Evolutionary conservation across 2,797 vertebrate species (phyloP), one percentile per base, ranked within the genome.

Genomic region (Rhabdomys pumilio): DNA sequence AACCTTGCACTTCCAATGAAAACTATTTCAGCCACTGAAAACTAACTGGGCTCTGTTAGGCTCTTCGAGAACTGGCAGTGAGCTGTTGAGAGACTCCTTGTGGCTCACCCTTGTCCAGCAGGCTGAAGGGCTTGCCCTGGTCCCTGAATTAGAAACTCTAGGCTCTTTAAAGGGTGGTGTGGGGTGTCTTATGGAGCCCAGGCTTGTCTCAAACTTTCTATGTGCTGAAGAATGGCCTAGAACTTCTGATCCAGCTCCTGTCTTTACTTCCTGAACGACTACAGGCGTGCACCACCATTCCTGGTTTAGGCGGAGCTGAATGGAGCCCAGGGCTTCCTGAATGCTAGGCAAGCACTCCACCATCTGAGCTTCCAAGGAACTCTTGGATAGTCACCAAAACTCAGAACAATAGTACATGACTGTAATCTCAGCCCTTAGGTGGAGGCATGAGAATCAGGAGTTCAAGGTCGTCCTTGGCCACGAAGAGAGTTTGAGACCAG

Each of bases 91-190:
- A 82, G 3, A 55, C 44, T 55, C 34, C 53, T 17, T 44, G 22
- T 2, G 44, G 24, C 34, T 59, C 38, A 24, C 6, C 0, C 0
- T 75, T 11, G 31, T 19, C 14, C 9, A 0, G 38, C 83, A 38
- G 88, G 67, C 34, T n/a, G 29, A 73, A 34, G 9, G 22, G 38
- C 44, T 94, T 50, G 9, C n/a, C 19, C 55, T 80, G 55, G 63
- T 11, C n/a, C 59, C 20, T 59, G 76, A 84, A 55, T 76, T 41
- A 76, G 89, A 67, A 84, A 53, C 17, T 92, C 88, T 61, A 63
- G 73, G 41, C 53, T 69, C 63, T 69, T 69, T 3, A 31, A 19
- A 31, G 10, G 12, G 8, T 7, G 26, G 10, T 13, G n/a, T 0
- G 26, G 4, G 38, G 14, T 12, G 31, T 26, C 34, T 87, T 61